Conservation (phyloP, 2,113 vertebrate genomes). For the Calcarius ornatus region DNA sequence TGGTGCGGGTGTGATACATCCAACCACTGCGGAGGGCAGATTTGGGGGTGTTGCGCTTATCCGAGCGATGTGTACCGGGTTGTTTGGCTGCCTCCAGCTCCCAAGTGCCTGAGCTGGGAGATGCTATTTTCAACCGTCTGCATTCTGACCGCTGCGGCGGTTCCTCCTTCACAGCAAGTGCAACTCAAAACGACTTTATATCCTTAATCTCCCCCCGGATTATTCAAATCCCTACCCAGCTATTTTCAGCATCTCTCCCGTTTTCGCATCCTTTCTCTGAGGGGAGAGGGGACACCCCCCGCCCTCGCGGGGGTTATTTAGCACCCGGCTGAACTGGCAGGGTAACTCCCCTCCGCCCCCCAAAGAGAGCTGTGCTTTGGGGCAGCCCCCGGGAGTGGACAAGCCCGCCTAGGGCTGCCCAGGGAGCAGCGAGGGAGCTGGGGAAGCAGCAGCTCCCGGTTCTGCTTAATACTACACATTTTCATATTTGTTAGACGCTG, state of each 20-base stretch:
- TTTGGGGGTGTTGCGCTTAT: conserved; percentile 17
- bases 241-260: not conserved
- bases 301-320: not conserved
- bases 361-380: not conserved
- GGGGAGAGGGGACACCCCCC: not conserved
- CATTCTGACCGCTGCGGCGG: not conserved
- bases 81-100: not conserved
- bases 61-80: not conserved
- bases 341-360: not conserved
- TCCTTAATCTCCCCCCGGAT: not conserved
- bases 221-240: not conserved
- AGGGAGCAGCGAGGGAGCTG: not conserved
- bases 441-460: not conserved
- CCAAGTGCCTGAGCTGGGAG: not conserved
- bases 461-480: conserved; percentile 71
- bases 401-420: not conserved
- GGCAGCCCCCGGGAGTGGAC: not conserved
- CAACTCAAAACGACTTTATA: conserved; percentile 3
- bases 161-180: conserved; percentile 16
- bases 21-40: conserved; percentile 27
- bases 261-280: not conserved
- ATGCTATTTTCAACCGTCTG: not conserved
- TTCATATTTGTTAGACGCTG: conserved; percentile 90
- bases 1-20: conserved; percentile 35
- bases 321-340: not conserved